A percentile compares a stretch with the other conserved stretches of the same genome.
Conservation (phyloP, 2,888 invertebrate genomes). For the Netelia inedita region DNA sequence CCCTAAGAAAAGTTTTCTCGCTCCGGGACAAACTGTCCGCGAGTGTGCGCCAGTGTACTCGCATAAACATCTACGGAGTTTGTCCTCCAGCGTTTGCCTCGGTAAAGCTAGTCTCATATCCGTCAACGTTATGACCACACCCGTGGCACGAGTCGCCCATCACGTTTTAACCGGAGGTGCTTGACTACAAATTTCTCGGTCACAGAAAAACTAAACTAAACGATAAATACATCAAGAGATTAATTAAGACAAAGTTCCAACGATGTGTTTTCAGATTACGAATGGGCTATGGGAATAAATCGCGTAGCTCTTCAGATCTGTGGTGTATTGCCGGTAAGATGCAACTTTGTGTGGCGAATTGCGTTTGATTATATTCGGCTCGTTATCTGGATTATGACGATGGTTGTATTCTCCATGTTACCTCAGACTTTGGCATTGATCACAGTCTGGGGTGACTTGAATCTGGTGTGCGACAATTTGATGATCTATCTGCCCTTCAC, state of each 20-base stretch:
- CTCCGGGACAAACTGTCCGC: background rate
- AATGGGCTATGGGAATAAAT: background rate
- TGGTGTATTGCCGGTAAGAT: background rate
- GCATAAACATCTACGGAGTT: background rate
- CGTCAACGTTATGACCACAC: background rate
- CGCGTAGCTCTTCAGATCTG: background rate
- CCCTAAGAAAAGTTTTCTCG: constrained; percentile 5
- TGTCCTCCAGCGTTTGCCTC: background rate
- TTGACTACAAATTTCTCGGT: background rate
- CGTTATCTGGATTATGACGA: background rate
- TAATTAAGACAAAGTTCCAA: background rate
- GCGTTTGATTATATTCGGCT: background rate
- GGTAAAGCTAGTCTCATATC: background rate
- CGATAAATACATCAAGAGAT: too few species aligned
- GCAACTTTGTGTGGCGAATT: background rate
- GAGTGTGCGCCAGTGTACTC: background rate
- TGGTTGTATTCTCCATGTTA: constrained; percentile 6
- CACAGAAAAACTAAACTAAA: background rate
- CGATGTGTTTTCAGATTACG: background rate
- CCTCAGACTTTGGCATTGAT: constrained; percentile 37
- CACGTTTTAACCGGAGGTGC: background rate
- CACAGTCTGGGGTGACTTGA: constrained; percentile 29
- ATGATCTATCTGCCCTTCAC: constrained; percentile 18
- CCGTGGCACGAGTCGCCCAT: background rate
- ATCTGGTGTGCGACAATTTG: constrained; percentile 44